Evolutionary conservation across 2,888 invertebrate species (phyloP).

Genomic region (Pristionchus arcanus): DNA sequence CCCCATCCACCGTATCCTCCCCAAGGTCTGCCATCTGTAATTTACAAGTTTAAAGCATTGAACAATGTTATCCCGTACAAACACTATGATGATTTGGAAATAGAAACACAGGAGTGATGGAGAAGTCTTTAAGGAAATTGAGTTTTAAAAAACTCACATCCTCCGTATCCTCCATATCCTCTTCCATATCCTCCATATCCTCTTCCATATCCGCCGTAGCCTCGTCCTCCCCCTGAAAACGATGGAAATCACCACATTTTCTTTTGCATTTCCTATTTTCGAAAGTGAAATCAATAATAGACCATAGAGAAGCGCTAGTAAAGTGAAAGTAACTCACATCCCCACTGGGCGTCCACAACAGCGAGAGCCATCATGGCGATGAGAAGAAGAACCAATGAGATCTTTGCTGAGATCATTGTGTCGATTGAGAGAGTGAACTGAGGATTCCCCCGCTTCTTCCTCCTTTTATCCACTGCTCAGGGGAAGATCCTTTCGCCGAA

Average conservation of each 20-base stretch:
- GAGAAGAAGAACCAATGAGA: constrained; percentile 24
- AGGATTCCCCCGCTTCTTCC: not conserved
- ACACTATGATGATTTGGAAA: not conserved
- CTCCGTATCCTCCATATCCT: not conserved
- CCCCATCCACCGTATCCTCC: not conserved
- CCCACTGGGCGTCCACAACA: not conserved
- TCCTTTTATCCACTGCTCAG: not conserved
- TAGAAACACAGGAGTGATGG: not conserved
- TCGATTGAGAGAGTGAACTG: not conserved
- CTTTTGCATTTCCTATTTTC: not conserved
- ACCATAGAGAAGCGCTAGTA: not conserved
- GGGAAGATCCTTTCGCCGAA: not conserved
- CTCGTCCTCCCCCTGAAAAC: not conserved
- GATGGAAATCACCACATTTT: no score
- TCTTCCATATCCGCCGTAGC: not conserved
- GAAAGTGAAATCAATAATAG: not conserved
- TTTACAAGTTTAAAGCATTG: not conserved
- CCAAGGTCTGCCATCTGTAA: not conserved
- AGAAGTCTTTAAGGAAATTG: not conserved
- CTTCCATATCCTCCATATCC: constrained; percentile 1
- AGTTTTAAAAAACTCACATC: not conserved
- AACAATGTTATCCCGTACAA: not conserved
- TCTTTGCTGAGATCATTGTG: constrained; percentile 23
- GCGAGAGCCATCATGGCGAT: constrained; percentile 13
- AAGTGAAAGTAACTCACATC: constrained; percentile 10